Evolutionary conservation across 2,888 invertebrate species (phyloP).

Genomic region (Caradrina kadenii): DNA sequence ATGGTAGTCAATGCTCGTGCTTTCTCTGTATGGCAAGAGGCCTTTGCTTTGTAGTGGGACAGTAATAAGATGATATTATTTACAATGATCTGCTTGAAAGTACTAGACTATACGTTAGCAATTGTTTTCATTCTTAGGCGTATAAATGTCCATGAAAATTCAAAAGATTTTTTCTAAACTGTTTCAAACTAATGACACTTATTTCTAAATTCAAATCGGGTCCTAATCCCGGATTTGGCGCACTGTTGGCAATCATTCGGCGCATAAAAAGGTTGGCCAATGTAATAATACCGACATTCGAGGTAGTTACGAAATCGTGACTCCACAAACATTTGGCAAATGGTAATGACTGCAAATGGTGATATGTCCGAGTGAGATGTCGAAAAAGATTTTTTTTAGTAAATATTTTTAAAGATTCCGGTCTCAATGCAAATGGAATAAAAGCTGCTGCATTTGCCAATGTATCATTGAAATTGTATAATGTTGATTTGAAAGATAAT

Average conservation of each 20-base stretch:
- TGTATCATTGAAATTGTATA: neutral
- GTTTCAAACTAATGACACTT: constrained; percentile 5
- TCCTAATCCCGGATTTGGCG: constrained; percentile 12
- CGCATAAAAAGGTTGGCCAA: constrained; percentile 47
- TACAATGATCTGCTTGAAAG: neutral
- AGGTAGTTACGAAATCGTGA: constrained; percentile 57
- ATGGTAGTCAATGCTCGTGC: no score
- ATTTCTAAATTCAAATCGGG: neutral
- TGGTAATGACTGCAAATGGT: constrained; percentile 57
- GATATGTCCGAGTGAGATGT: constrained; percentile 45
- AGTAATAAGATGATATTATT: no score
- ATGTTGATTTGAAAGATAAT: constrained; percentile 7
- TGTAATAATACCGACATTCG: constrained; percentile 51
- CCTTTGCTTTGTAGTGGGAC: no score
- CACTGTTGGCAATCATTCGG: constrained; percentile 17
- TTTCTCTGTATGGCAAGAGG: no score
- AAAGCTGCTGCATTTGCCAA: neutral
- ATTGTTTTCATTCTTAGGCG: neutral
- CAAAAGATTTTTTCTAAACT: no score
- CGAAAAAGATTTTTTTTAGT: constrained; percentile 43
- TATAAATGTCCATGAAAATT: neutral
- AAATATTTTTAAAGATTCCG: constrained; percentile 23
- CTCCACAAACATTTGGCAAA: constrained; percentile 59
- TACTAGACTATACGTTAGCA: neutral
- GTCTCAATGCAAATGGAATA: constrained; percentile 17